phyloP scores from a whole-genome alignment of 2,888 invertebrate genomes.

The Automeris io region DNA sequence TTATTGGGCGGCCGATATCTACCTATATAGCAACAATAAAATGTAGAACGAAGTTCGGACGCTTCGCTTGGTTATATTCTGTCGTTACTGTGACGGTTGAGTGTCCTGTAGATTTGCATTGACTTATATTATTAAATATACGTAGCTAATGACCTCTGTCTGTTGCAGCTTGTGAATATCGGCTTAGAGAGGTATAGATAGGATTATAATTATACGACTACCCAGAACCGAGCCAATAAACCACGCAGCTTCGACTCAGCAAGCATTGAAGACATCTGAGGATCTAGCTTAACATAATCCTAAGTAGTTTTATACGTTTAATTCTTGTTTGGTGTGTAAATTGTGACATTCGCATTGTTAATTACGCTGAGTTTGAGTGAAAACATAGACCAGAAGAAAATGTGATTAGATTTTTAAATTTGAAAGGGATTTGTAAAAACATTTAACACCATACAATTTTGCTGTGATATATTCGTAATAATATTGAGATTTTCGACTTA shows the following conservation, averaged over 20 bases:
- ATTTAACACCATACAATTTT: conserved; percentile 54
- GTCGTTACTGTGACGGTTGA: conserved; percentile 22
- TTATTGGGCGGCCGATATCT: conserved; percentile 52
- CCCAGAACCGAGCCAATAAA: conserved; percentile 56
- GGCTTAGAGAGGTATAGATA: conserved; percentile 45
- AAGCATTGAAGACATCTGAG: conserved; percentile 94
- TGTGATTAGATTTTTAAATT: conserved; percentile 64
- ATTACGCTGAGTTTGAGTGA: conserved; percentile 49
- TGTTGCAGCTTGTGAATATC: conserved; percentile 55
- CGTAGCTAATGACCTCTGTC: conserved; percentile 36
- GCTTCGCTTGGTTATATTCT: conserved; percentile 37
- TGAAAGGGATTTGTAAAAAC: conserved; percentile 42
- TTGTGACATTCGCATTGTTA: conserved; percentile 48
- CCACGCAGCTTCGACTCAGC: conserved; percentile 84
- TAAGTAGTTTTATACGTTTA: conserved; percentile 70
- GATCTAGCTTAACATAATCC: conserved; percentile 73
- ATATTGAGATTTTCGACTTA: conserved; percentile 55
- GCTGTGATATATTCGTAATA: conserved; percentile 70
- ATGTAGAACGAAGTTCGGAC: conserved; percentile 41
- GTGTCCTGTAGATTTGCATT: conserved; percentile 15
- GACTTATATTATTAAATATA: conserved; percentile 17
- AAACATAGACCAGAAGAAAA: conserved; percentile 54
- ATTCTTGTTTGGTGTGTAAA: conserved; percentile 55
- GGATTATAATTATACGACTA: conserved; percentile 46
- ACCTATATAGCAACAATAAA: conserved; percentile 54